Conservation (phyloP, 2,888 invertebrate genomes). For the Auanema sp. region DNA sequence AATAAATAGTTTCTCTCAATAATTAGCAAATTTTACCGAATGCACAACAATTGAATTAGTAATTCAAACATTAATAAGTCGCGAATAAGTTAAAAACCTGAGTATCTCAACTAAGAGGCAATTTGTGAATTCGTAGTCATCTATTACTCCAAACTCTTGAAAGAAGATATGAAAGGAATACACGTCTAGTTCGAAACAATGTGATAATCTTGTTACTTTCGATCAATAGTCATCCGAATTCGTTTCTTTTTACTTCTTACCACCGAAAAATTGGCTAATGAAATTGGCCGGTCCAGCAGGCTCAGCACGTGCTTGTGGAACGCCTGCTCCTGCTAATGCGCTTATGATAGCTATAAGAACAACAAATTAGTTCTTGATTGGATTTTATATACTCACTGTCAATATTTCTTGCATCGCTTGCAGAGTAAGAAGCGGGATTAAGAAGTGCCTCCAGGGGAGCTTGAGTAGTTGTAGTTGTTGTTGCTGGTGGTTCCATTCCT, state of each 20-base stretch:
- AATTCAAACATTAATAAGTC: too few relatives aligned
- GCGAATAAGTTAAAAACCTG: too few relatives aligned
- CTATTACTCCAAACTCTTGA: too few relatives aligned
- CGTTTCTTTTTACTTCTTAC: conserved; percentile 12
- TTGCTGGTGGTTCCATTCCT: conserved; percentile 27
- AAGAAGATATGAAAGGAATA: too few relatives aligned
- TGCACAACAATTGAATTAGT: too few relatives aligned
- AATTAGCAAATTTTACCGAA: too few relatives aligned
- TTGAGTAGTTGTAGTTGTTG: conserved; percentile 35
- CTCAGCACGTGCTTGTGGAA: conserved; percentile 31
- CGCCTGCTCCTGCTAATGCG: conserved; percentile 35
- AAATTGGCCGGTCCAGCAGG: conserved; percentile 29
- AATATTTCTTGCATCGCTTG: conserved; percentile 16
- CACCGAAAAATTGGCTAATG: conserved; percentile 39
- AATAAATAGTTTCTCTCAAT: too few relatives aligned
- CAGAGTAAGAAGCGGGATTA: conserved; percentile 13
- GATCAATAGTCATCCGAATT: neutral
- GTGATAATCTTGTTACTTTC: too few relatives aligned
- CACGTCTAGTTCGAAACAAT: too few relatives aligned
- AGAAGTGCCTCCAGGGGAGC: conserved; percentile 36
- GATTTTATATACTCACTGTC: conserved; percentile 10
- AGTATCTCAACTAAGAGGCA: too few relatives aligned
- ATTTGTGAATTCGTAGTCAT: too few relatives aligned
- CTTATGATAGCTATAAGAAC: conserved; percentile 35
- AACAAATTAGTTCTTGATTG: neutral